A percentile compares a stretch with the other conserved stretches of the same genome.
Conservation (phyloP, 2,113 vertebrate genomes). For the Hirundichthys speculiger region DNA sequence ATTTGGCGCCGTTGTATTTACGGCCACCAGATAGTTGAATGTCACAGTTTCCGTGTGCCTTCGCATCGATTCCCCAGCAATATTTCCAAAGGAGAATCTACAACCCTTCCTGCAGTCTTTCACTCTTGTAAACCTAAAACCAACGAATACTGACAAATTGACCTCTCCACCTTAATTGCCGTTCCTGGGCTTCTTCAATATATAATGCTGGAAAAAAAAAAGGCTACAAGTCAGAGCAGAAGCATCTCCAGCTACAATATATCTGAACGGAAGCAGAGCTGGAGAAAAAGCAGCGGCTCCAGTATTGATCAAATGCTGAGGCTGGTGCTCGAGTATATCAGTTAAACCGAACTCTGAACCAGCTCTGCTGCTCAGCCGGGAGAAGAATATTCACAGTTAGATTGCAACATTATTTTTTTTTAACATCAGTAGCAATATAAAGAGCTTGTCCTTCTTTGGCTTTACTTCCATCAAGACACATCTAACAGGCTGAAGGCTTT, state of each 20-base stretch:
- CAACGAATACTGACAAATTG: neutral
- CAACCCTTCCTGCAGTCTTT: no score
- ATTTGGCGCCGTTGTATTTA: no score
- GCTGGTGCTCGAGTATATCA: slow-evolving; percentile 39
- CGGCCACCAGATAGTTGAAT: no score
- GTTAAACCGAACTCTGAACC: no score
- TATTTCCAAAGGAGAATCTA: no score
- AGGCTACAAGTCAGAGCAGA: slow-evolving; percentile 28
- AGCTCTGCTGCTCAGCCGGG: slow-evolving; percentile 4
- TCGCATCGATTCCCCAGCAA: no score
- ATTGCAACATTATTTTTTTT: neutral
- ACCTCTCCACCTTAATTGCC: no score
- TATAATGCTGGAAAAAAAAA: neutral
- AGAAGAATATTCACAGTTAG: no score
- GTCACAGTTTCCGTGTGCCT: no score
- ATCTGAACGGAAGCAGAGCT: slow-evolving; percentile 23
- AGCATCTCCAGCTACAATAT: slow-evolving; percentile 28
- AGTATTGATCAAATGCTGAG: slow-evolving; percentile 60
- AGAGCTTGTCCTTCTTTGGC: neutral
- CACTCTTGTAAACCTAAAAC: no score
- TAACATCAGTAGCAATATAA: neutral
- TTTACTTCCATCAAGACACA: neutral
- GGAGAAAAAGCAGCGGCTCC: slow-evolving; percentile 47
- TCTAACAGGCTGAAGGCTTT: neutral
- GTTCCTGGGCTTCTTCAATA: neutral